These are phyloP conservation scores for Salvelinus alpinus DNA, from an alignment of 2,113 vertebrate species.

Conservation along the genomic window DNA sequence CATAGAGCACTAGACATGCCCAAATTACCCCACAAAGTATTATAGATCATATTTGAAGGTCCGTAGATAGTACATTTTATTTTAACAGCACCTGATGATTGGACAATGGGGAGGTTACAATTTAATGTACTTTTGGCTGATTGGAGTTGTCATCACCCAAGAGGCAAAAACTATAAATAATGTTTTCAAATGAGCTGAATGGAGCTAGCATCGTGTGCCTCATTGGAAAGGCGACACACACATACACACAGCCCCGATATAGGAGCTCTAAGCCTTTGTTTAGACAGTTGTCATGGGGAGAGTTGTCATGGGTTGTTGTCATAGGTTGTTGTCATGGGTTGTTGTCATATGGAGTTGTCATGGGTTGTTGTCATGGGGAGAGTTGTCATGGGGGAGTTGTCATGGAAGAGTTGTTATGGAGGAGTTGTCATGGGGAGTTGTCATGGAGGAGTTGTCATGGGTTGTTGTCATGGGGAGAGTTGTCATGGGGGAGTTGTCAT, in stretches of 20 bases:
- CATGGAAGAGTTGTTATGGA: too few relatives aligned
- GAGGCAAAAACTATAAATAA: slow-evolving; percentile 26
- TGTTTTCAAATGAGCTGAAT: slow-evolving; percentile 33
- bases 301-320: too few relatives aligned
- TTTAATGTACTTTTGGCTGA: neutral
- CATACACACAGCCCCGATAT: neutral
- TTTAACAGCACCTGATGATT: neutral
- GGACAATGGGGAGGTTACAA: neutral
- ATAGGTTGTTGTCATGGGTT: too few relatives aligned
- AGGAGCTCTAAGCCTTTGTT: slow-evolving; percentile 21
- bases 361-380: too few relatives aligned
- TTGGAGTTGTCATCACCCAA: slow-evolving; percentile 3
- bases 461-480: too few relatives aligned
- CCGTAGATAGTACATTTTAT: neutral
- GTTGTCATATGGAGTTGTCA: too few relatives aligned
- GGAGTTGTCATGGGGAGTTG: too few relatives aligned
- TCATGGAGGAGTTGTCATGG: too few relatives aligned
- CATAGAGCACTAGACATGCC: too few relatives aligned
- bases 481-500: too few relatives aligned
- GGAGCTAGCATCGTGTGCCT: slow-evolving; percentile 1
- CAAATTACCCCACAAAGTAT: too few relatives aligned
- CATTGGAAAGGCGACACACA: slow-evolving; percentile 27
- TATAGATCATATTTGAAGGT: neutral
- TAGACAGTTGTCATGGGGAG: slow-evolving; percentile 8
- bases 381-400: too few relatives aligned